These are phyloP conservation scores for Prionace glauca DNA, from an alignment of 2,797 vertebrate species.

Conservation along the genomic window DNA sequence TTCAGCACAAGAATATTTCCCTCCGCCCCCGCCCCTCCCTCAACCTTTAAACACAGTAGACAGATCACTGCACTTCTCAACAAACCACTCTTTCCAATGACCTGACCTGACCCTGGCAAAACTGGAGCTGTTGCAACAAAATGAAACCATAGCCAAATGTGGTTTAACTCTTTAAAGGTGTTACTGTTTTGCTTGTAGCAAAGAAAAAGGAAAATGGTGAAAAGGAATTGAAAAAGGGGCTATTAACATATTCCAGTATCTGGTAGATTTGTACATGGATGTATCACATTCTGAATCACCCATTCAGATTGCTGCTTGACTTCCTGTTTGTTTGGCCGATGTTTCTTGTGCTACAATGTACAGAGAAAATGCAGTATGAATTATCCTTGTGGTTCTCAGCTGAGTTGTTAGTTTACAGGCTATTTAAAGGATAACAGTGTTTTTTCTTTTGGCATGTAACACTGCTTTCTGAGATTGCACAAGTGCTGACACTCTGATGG, in stretches of 20 bases:
- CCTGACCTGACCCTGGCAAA: not conserved
- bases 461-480: not conserved
- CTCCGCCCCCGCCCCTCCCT: no score
- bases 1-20: not conserved
- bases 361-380: not conserved
- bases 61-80: not conserved
- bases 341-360: not conserved
- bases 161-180: not conserved
- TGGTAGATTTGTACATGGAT: not conserved
- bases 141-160: not conserved
- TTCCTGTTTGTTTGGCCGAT: not conserved
- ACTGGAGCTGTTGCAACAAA: not conserved
- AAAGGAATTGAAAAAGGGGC: not conserved
- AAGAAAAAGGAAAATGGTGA: not conserved
- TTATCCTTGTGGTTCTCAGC: not conserved
- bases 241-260: not conserved
- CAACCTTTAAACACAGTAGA: not conserved
- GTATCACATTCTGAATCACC: not conserved
- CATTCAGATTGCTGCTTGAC: not conserved
- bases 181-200: not conserved
- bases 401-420: not conserved
- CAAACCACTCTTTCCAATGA: not conserved
- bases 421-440: not conserved
- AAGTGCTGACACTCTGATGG: not conserved
- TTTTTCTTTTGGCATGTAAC: no score